Evolutionary conservation across 2,888 invertebrate genomes (phyloP), one percentile per base, ranked within the genome.

Genomic region (Lydus trimaculatus): DNA sequence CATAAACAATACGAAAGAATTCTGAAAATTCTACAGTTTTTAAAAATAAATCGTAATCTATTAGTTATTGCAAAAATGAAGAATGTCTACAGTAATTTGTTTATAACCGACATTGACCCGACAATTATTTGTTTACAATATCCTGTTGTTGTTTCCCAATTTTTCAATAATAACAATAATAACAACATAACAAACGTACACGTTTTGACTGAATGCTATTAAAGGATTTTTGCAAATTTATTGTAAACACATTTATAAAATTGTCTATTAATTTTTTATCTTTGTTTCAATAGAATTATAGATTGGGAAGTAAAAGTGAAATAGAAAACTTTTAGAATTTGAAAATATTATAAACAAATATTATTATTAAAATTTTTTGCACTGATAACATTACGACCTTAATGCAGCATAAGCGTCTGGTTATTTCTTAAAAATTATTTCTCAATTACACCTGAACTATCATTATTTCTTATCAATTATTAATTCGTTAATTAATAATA

Each of bases 21-120:
- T 33, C 8, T 33, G 33, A 2, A 33, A 33, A 33, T 11, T 33
- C 11, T 1, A 28, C 2, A 28, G 2, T 28, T 28, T 28, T 28
- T 2, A 28, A 28, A 28, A n/a, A n/a, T n/a, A n/a, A n/a, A n/a
- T n/a, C n/a, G n/a, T n/a, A n/a, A n/a, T n/a, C n/a, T n/a, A n/a
- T n/a, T n/a, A n/a, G n/a, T n/a, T n/a, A n/a, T n/a, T n/a, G n/a
- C n/a, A n/a, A n/a, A n/a, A n/a, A n/a, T n/a, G n/a, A n/a, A n/a
- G n/a, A n/a, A n/a, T n/a, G n/a, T n/a, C n/a, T n/a, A n/a, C n/a
- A n/a, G n/a, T n/a, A n/a, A n/a, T n/a, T n/a, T n/a, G n/a, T n/a
- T n/a, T n/a, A n/a, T n/a, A n/a, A 39, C 43, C 43, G 43, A 43
- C 43, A 43, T 43, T 43, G 43, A 43, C 43, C 43, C 43, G 8